Percentiles rank a stretch among this genome's conserved stretches.
Evolutionary conservation across 2,888 invertebrate species (phyloP).

Genomic region (Clepsis dumicolana): DNA sequence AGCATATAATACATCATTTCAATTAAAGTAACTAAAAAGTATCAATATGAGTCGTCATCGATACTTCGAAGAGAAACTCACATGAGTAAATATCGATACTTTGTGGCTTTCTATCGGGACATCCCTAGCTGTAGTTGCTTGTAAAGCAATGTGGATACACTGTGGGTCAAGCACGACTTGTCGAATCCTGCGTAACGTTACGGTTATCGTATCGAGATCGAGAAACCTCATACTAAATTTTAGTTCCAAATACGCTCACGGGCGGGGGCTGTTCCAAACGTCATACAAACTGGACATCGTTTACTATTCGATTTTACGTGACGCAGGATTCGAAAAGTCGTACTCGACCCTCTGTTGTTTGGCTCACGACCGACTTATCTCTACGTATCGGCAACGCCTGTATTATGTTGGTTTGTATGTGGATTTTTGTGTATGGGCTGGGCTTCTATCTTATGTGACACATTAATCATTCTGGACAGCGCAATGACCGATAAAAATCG

Average conservation of each 20-base stretch:
- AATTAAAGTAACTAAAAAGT: background rate
- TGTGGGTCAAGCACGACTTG: background rate
- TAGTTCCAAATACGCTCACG: too few species aligned
- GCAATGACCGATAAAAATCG: constrained; percentile 1
- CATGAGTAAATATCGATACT: background rate
- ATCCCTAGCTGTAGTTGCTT: background rate
- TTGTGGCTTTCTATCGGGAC: background rate
- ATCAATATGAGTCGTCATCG: background rate
- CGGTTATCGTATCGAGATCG: too few species aligned
- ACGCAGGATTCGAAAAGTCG: too few species aligned
- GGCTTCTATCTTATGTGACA: background rate
- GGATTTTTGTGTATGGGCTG: background rate
- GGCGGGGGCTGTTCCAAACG: too few species aligned
- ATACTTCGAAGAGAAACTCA: background rate
- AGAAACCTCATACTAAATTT: too few species aligned
- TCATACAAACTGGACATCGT: too few species aligned
- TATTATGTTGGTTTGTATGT: background rate
- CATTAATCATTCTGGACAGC: constrained; percentile 2
- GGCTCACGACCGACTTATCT: background rate
- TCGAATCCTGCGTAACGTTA: too few species aligned
- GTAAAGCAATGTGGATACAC: background rate
- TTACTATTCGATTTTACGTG: too few species aligned
- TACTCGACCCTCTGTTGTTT: background rate
- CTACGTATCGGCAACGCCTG: background rate
- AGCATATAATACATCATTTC: too few species aligned